A percentile compares a stretch with the other conserved stretches of the same genome.
Evolutionary conservation across 2,113 vertebrate species (phyloP).

Genomic region (Poicephalus gulielmi): DNA sequence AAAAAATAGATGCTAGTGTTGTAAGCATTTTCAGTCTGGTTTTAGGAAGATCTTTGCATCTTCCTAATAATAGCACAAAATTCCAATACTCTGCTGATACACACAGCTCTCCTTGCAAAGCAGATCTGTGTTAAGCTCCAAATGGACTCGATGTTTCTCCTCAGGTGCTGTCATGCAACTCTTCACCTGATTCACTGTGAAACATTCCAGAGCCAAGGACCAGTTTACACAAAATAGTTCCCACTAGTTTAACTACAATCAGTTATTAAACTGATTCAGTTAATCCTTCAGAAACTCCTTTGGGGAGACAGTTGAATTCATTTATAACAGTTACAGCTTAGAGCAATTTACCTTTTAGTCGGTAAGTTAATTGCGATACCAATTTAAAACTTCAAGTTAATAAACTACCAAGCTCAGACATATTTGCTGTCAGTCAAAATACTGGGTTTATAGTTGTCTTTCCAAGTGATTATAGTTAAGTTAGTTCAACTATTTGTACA

Average conservation of each 20-base stretch:
- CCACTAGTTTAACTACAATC: background rate
- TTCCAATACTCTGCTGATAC: background rate
- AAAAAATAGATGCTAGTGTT: background rate
- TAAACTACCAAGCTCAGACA: background rate
- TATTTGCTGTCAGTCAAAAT: background rate
- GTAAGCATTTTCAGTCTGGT: background rate
- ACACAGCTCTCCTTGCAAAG: background rate
- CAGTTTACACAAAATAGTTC: background rate
- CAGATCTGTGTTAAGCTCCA: background rate
- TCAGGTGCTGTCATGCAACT: background rate
- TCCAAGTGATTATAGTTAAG: background rate
- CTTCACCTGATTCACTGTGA: rapidly evolving
- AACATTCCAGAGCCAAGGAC: background rate
- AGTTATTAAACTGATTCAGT: background rate
- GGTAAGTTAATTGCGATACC: background rate
- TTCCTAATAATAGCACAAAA: background rate
- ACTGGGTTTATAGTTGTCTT: background rate
- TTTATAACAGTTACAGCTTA: background rate
- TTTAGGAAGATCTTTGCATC: background rate
- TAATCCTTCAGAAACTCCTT: background rate
- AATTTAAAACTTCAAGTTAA: background rate
- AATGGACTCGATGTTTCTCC: background rate
- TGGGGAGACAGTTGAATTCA: background rate
- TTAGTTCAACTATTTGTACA: background rate
- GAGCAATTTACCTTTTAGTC: background rate